These are phyloP conservation scores for Metaphire vulgaris DNA, from an alignment of 1,140 invertebrate genomes.

Conservation along the genomic window DNA sequence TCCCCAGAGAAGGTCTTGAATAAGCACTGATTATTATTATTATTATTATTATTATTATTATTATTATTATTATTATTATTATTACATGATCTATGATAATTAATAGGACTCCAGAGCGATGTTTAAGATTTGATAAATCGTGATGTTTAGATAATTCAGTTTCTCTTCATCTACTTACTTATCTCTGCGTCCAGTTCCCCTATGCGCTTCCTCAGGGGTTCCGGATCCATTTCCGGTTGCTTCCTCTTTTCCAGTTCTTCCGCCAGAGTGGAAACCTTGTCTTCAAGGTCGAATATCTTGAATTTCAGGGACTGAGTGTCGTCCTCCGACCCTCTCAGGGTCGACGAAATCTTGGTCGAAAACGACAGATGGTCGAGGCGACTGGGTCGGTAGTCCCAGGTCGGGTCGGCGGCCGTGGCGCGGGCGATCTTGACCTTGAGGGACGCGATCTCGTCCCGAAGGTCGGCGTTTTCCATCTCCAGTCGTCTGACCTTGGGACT, in stretches of 20 bases:
- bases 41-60: too few relatives aligned
- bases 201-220: conserved; percentile 38
- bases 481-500: conserved; percentile 35
- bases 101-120: too few relatives aligned
- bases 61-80: too few relatives aligned
- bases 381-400: background rate
- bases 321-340: conserved; percentile 27
- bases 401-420: background rate
- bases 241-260: conserved; percentile 18
- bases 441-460: conserved; percentile 33
- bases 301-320: conserved; percentile 29
- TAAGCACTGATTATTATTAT: too few relatives aligned
- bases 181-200: conserved; percentile 45
- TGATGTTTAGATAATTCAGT: too few relatives aligned
- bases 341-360: conserved; percentile 27
- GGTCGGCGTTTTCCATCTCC: conserved; percentile 40
- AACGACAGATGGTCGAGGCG: conserved; percentile 34
- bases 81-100: too few relatives aligned
- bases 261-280: conserved; percentile 26
- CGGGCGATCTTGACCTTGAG: background rate
- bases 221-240: conserved; percentile 14
- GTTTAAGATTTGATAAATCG: too few relatives aligned
- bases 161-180: conserved; percentile 41
- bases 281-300: conserved; percentile 34
- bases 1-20: too few relatives aligned